These are phyloP conservation scores for Tiliqua scincoides DNA, from an alignment of 2,113 vertebrate species.

Conservation along the genomic window DNA sequence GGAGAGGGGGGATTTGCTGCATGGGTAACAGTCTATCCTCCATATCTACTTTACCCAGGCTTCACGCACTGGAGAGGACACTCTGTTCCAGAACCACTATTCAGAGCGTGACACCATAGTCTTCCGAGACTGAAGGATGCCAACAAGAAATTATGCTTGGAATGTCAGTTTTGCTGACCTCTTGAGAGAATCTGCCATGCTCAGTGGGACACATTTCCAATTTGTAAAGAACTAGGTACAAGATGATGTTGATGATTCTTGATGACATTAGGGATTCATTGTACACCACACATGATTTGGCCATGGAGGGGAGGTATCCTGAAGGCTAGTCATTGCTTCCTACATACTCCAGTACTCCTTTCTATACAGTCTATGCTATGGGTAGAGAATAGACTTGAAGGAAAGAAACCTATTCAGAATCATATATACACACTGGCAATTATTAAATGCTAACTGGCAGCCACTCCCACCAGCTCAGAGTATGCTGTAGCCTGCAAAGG, in stretches of 20 bases:
- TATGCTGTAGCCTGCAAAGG: too few relatives aligned
- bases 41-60: too few relatives aligned
- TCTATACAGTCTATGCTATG: not conserved
- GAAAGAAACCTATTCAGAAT: not conserved
- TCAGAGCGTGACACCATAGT: too few relatives aligned
- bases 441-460: not conserved
- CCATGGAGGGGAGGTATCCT: not conserved
- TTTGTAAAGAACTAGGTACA: not conserved
- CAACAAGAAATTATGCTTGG: too few relatives aligned
- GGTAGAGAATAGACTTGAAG: not conserved
- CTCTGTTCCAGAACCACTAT: too few relatives aligned
- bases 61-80: too few relatives aligned
- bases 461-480: too few relatives aligned
- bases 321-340: not conserved
- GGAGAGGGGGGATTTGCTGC: too few relatives aligned
- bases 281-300: not conserved
- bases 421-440: not conserved
- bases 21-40: too few relatives aligned
- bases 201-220: not conserved
- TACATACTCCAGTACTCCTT: not conserved
- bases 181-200: too few relatives aligned
- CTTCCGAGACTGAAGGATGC: too few relatives aligned
- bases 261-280: not conserved
- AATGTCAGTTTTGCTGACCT: too few relatives aligned
- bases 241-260: not conserved